These are phyloP conservation scores for Aspidoscelis tigris DNA, from an alignment of 2,113 vertebrate species.

Conservation along the genomic window DNA sequence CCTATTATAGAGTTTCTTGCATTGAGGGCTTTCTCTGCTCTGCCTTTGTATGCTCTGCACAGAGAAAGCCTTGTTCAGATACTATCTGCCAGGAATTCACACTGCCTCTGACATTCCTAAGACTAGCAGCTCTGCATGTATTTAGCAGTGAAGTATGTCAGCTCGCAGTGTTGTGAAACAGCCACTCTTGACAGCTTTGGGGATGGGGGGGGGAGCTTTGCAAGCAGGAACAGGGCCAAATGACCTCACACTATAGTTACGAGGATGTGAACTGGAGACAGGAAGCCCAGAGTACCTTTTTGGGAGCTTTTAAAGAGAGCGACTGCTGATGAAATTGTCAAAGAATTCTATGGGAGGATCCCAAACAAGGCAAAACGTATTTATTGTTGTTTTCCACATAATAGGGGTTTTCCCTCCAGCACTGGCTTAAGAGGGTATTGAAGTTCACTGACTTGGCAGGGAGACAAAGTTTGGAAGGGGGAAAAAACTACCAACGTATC, in stretches of 20 bases:
- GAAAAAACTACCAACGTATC: not conserved
- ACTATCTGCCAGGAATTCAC: not conserved
- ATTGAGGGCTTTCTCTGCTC: not conserved
- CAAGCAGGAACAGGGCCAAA: constrained; percentile 48
- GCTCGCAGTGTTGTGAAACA: not conserved
- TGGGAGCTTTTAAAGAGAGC: constrained; percentile 45
- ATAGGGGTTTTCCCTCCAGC: not conserved
- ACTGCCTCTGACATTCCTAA: not conserved
- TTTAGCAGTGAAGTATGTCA: constrained; percentile 24
- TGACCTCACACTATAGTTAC: constrained; percentile 19
- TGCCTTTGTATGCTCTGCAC: rapidly evolving
- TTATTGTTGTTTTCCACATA: not conserved
- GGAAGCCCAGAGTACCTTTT: constrained; percentile 46
- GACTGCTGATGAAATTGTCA: constrained; percentile 36
- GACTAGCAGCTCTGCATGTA: not conserved
- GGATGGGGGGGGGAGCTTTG: rapidly evolving
- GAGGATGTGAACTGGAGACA: not conserved
- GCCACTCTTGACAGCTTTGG: not conserved
- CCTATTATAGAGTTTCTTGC: not conserved
- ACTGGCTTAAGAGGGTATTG: not conserved
- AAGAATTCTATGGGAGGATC: constrained; percentile 27
- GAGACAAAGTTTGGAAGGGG: not conserved
- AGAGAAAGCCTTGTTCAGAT: not conserved
- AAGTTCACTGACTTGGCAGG: not conserved
- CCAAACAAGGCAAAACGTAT: not conserved